A percentile compares a stretch with the other conserved stretches of the same genome.
Evolutionary conservation across 2,113 vertebrate species (phyloP).

Genomic region (Myrmophylax atrothorax): DNA sequence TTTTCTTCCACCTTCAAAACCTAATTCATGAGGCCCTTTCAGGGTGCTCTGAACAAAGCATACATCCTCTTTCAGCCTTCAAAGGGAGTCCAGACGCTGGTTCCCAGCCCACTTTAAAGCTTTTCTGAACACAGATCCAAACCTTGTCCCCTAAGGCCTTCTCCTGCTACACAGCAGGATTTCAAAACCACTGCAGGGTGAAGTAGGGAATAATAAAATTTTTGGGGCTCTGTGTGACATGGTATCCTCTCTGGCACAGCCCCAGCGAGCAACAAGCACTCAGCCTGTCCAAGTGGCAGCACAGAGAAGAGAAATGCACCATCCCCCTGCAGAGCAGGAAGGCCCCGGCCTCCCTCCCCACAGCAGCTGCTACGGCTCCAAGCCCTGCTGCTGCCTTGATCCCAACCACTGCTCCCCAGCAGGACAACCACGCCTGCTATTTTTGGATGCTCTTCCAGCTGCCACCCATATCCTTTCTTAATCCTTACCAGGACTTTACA

Average conservation of each 20-base stretch:
- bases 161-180: background rate
- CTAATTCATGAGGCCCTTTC: background rate
- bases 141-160: background rate
- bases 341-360: background rate
- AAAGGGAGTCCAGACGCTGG: background rate
- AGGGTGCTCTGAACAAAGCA: background rate
- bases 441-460: conserved; percentile 38
- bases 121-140: background rate
- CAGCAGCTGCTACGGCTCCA: background rate
- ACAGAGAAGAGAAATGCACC: background rate
- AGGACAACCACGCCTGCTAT: background rate
- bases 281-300: background rate
- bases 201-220: background rate
- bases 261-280: background rate
- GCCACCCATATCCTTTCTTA: background rate
- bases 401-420: background rate
- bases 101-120: background rate
- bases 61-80: background rate
- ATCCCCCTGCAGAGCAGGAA: background rate
- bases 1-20: background rate
- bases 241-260: background rate
- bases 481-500: background rate
- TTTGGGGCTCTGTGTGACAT: background rate
- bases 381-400: background rate
- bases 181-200: background rate